Evolutionary conservation across 2,113 vertebrate species (phyloP).

Genomic region (Chitala chitala): DNA sequence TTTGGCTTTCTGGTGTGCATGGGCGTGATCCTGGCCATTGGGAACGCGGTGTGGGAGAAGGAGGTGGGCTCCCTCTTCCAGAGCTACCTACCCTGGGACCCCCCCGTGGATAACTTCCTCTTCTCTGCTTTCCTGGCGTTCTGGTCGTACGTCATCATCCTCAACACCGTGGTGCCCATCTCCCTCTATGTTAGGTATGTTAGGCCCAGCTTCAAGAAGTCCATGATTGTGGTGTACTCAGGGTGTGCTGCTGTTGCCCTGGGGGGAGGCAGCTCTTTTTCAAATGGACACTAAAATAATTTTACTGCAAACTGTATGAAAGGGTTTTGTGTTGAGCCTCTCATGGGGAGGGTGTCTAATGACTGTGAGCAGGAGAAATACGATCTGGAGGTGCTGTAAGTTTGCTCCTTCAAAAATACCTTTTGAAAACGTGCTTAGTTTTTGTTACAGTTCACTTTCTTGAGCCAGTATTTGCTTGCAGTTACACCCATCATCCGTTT

Average conservation of each 20-base stretch:
- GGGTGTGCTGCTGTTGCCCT: background rate
- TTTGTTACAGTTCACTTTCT: background rate
- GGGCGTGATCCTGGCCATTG: slow-evolving; percentile 87
- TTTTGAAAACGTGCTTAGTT: background rate
- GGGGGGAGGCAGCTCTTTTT: background rate
- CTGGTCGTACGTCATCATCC: slow-evolving; percentile 96
- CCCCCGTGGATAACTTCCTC: slow-evolving; percentile 82
- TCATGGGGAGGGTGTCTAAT: background rate
- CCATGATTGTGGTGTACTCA: background rate
- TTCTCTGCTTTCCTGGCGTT: slow-evolving; percentile 92
- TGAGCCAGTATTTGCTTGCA: slow-evolving; percentile 1
- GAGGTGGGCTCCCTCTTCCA: slow-evolving; percentile 84
- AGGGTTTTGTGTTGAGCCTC: background rate
- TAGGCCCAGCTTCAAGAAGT: background rate
- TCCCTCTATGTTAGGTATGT: slow-evolving; percentile 89
- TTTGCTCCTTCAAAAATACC: background rate
- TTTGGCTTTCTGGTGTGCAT: slow-evolving; percentile 93
- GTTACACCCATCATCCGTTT: background rate
- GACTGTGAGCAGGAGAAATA: background rate
- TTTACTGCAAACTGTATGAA: background rate
- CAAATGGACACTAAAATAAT: too few relatives aligned
- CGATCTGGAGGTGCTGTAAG: background rate
- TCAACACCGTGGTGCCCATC: slow-evolving; percentile 94
- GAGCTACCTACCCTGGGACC: slow-evolving; percentile 87
- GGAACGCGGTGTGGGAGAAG: slow-evolving; percentile 88